Evolutionary conservation across 1,140 invertebrate genomes (phyloP), one percentile per base, ranked within the genome.

Genomic region (Danaus melanippus): DNA sequence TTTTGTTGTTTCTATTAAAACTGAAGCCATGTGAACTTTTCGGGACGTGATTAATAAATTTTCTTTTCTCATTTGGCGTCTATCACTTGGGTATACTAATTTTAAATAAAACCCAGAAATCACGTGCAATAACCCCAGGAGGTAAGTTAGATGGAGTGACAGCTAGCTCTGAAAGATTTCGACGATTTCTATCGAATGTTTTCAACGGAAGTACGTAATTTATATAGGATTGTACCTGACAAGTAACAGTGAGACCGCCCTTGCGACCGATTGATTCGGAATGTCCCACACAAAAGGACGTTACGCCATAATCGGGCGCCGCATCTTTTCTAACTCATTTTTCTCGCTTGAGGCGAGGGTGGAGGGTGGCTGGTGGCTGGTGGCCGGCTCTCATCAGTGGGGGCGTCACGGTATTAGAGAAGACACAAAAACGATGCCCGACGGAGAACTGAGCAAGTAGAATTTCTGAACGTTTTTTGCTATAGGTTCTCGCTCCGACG

Each of bases 321-420:
- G 76, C 83, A 84, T 86, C 83, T 86, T 86, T 84, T 80, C 83
- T 86, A 86, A 86, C 83, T 86, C 83, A 86, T 86, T 86, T 86
- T 86, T 86, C 83, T 86, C 74, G 77, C 71, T 74, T 61, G 71
- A 68, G 76, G 75, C 70, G 62, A 46, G 62, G 62, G 56, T 56
- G 64, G 46, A 42, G 64, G 67, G 69, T 54, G 62, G 63, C 60
- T 62, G 56, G 66, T 67, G 64, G 60, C 51, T 58, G 66, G 72
- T 70, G 21, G 21, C 21, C 21, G 21, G 21, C 21, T 32, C 69
- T 79, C 79, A 79, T 81, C 79, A 79, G 69, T 53, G 76, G 79
- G 76, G 78, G 74, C 72, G 76, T 77, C 78, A 79, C 76, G 76
- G 79, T 74, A 83, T 84, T 84, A 86, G 80, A 82, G 80, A 86